A percentile compares a stretch with the other conserved stretches of the same genome.
Conservation (phyloP, 2,113 vertebrate genomes). For the Dicaeum eximium region DNA sequence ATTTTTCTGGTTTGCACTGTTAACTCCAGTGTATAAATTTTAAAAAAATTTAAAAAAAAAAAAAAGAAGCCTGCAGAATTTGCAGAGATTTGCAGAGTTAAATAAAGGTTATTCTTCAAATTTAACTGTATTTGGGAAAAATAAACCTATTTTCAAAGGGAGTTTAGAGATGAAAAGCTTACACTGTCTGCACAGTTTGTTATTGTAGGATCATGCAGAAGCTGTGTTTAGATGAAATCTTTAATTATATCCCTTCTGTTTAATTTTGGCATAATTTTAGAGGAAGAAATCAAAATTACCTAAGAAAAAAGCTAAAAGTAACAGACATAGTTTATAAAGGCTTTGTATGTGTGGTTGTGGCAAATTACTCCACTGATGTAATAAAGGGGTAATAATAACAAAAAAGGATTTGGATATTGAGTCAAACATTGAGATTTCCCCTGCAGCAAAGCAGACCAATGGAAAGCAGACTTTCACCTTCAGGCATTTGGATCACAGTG, state of each 20-base stretch:
- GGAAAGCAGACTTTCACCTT: neutral
- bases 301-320: neutral
- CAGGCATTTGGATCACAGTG: neutral
- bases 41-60: neutral
- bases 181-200: neutral
- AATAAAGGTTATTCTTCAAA: neutral
- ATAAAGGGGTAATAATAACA: neutral
- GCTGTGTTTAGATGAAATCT: neutral
- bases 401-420: neutral
- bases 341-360: neutral
- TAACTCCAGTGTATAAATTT: neutral
- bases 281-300: neutral
- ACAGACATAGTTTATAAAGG: neutral
- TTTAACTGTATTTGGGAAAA: neutral
- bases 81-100: neutral
- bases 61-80: neutral
- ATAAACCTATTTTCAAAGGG: neutral
- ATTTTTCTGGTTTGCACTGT: neutral
- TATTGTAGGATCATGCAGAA: neutral
- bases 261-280: neutral
- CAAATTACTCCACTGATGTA: neutral
- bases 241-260: neutral
- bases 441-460: neutral
- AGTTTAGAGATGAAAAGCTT: neutral
- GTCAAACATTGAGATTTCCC: neutral